A percentile compares a stretch with the other conserved stretches of the same genome.
These are phyloP conservation scores for Morbakka virulenta DNA, from an alignment of 30 jellyfish, hydroid and myxozoan genomes.

Conservation along the genomic window DNA sequence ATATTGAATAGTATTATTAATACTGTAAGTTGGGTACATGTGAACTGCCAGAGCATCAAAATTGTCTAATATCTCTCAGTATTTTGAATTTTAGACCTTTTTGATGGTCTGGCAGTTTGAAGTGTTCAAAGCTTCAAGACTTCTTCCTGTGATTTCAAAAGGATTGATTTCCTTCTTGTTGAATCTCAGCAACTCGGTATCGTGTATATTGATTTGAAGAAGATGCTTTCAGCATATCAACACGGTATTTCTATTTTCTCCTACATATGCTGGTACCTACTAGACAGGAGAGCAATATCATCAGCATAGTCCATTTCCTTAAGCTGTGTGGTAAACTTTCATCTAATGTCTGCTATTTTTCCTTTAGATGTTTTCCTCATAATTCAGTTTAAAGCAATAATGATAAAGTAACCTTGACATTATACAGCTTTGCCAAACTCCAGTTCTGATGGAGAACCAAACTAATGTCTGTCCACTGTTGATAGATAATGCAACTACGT, in stretches of 20 bases:
- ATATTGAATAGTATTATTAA: too few relatives aligned
- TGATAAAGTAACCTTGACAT: background rate
- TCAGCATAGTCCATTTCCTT: background rate
- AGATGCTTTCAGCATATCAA: background rate
- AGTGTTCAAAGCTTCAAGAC: background rate
- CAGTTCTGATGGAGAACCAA: background rate
- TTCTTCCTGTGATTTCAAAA: background rate
- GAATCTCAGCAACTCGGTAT: background rate
- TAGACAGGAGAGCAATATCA: background rate
- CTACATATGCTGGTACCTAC: background rate
- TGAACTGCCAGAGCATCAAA: too few relatives aligned
- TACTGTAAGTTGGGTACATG: too few relatives aligned
- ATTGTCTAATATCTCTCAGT: too few relatives aligned
- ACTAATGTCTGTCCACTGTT: background rate
- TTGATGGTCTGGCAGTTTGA: too few relatives aligned
- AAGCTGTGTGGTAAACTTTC: background rate
- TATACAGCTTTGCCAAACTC: background rate
- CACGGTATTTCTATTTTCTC: background rate
- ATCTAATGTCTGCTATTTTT: background rate
- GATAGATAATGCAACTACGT: background rate
- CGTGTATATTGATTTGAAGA: background rate
- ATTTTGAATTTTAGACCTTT: too few relatives aligned
- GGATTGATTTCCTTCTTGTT: background rate
- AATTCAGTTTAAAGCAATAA: background rate
- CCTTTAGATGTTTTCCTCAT: background rate